Evolutionary conservation across 2,113 vertebrate species (phyloP).

Genomic region (Psilopsiagon aymara): DNA sequence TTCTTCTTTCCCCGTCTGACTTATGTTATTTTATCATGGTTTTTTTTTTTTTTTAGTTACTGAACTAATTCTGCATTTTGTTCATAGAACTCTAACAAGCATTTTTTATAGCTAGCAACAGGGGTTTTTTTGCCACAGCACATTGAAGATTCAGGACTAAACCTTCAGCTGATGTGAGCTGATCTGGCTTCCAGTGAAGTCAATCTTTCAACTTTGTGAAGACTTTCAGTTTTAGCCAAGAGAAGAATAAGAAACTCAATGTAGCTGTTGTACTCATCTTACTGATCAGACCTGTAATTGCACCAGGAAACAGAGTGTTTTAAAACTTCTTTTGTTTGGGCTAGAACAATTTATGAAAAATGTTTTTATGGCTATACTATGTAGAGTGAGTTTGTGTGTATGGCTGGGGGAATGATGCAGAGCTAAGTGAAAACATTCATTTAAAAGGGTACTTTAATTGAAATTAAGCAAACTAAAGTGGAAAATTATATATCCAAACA

Average conservation of each 20-base stretch:
- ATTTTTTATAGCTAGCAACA: background rate
- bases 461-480: conserved; percentile 6
- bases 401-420: background rate
- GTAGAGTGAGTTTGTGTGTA: background rate
- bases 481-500: conserved; percentile 49
- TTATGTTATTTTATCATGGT: background rate
- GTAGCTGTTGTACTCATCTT: background rate
- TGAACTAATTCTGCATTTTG: background rate
- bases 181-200: background rate
- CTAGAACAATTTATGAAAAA: background rate
- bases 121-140: background rate
- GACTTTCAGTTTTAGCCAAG: conserved; percentile 15
- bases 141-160: conserved; percentile 17
- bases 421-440: background rate
- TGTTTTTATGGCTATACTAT: background rate
- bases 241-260: conserved; percentile 24
- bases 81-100: background rate
- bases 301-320: background rate
- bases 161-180: conserved; percentile 4
- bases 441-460: background rate
- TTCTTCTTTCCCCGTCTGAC: background rate
- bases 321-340: background rate
- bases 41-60: background rate
- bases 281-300: background rate
- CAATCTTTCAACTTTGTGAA: conserved; percentile 54